Evolutionary conservation across 1,140 invertebrate species (phyloP).

Genomic region (Trichogramma pretiosum): DNA sequence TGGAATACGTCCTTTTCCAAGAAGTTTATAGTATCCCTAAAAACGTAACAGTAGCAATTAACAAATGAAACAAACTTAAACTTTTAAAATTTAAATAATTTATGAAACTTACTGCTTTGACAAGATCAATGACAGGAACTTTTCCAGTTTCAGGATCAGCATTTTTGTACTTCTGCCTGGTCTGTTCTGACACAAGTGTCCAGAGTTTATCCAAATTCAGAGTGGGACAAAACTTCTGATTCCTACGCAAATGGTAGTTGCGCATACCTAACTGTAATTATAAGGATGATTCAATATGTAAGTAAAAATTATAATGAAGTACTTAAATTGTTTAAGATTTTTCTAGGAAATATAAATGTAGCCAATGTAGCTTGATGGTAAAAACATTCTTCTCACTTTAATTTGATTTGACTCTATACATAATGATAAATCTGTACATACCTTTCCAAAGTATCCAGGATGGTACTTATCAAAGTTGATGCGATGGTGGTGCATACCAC

Average conservation of each 20-base stretch:
- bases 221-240: slow-evolving; percentile 85
- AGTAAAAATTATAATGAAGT: too few species aligned
- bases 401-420: background rate
- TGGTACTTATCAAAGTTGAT: slow-evolving; percentile 99
- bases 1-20: slow-evolving; percentile 94
- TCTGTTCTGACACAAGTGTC: slow-evolving; percentile 90
- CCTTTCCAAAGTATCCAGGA: slow-evolving; percentile 99
- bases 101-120: slow-evolving; percentile 91
- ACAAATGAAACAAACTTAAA: too few species aligned
- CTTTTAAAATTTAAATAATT: too few species aligned
- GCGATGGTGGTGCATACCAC: slow-evolving; percentile 98
- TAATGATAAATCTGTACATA: slow-evolving; percentile 37
- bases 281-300: too few species aligned
- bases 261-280: slow-evolving; percentile 92
- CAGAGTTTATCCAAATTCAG: slow-evolving; percentile 96
- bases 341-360: too few species aligned
- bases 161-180: slow-evolving; percentile 74
- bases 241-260: slow-evolving; percentile 88
- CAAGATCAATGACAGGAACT: slow-evolving; percentile 95
- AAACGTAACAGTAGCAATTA: too few species aligned
- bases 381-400: too few species aligned
- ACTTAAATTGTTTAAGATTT: too few species aligned
- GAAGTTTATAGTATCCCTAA: slow-evolving; percentile 94
- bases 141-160: slow-evolving; percentile 68
- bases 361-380: slow-evolving; percentile 29